Base-by-base conservation (phyloP, 2,888 invertebrate species). In the Pterostichus niger region DNA sequence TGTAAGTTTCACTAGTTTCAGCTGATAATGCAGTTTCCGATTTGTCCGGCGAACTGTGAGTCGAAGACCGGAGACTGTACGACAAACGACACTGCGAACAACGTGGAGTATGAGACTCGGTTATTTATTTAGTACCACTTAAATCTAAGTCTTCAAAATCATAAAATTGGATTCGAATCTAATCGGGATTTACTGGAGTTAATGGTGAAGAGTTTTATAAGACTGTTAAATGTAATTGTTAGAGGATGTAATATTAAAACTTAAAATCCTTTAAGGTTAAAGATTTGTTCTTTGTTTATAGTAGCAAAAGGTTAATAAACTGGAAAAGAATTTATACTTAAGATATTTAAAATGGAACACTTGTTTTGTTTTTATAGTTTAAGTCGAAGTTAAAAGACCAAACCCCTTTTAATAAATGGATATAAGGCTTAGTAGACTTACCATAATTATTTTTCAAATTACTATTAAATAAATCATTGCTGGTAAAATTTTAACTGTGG, bases 21-120 rank as follows among this genome's bases (percentile, higher is more conserved):
- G 82, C 82, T 82, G 82, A 82, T 82, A 75, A 61, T 75, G 82
- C 82, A 82, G 75, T 82, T 59, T 79, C 35, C 79, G 64, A 33
- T 79, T 64, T 79, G 79, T 31, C 79, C 68, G 68, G 15, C 17
- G 44, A 15, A 78, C 59, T 52, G 33, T 75, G 44, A 71, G 10
- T 17, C 24, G 24, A 44, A n/a, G 24, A 15, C 56, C 56, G 15
- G 56, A 10, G 13, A 56, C 13, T 13, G 6, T 10, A 5, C 56
- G 56, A 17, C 17, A 17, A 13, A 56, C 56, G 56, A 56, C 56
- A 56, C 13, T 13, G 24, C 15, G 24, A 56, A 56, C 56, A 13
- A 17, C 56, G 24, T 24, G 3, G 56, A 15, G 3, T 54, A 54
- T 54, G 54, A 56, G 17, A 6, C 56, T 15, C 56, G 6, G 56